phyloP scores from a whole-genome alignment of 2,113 vertebrate species.

The Cyanoramphus novaezelandiae region DNA sequence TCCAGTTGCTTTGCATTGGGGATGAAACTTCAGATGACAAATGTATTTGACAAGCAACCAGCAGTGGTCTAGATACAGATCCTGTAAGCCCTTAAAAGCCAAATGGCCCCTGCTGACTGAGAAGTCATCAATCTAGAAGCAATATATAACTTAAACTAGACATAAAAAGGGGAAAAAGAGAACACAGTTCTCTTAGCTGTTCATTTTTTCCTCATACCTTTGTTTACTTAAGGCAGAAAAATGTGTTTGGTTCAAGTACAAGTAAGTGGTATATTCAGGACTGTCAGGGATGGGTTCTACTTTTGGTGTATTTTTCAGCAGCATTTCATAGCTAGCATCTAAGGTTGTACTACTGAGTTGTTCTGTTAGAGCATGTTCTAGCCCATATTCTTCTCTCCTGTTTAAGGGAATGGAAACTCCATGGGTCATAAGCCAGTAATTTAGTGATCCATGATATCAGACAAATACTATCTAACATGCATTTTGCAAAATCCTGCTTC shows the following conservation, averaged over 20 bases:
- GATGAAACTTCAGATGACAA: not conserved
- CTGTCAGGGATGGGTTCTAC: not conserved
- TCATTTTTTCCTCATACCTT: not conserved
- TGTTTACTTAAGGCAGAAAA: conserved; percentile 11
- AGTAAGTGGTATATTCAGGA: not conserved
- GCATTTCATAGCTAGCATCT: not conserved
- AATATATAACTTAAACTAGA: not conserved
- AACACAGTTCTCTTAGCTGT: not conserved
- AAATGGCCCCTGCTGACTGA: not conserved
- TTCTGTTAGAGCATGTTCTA: not conserved
- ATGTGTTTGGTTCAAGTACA: not conserved
- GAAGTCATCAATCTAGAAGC: not conserved
- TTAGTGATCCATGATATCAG: not conserved
- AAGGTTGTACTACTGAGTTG: not conserved
- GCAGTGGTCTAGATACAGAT: not conserved
- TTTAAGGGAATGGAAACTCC: not conserved
- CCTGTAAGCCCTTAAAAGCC: not conserved
- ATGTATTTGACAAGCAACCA: not conserved
- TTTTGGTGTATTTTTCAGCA: not conserved
- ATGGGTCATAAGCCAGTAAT: not conserved
- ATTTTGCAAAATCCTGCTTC: not conserved
- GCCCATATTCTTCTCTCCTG: not conserved
- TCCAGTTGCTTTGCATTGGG: not conserved
- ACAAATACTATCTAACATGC: not conserved
- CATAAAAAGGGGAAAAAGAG: not conserved